Evolutionary conservation across 2,888 invertebrate genomes (phyloP), one percentile per base, ranked within the genome.

Genomic region (Sinodicranocentrus sp.): DNA sequence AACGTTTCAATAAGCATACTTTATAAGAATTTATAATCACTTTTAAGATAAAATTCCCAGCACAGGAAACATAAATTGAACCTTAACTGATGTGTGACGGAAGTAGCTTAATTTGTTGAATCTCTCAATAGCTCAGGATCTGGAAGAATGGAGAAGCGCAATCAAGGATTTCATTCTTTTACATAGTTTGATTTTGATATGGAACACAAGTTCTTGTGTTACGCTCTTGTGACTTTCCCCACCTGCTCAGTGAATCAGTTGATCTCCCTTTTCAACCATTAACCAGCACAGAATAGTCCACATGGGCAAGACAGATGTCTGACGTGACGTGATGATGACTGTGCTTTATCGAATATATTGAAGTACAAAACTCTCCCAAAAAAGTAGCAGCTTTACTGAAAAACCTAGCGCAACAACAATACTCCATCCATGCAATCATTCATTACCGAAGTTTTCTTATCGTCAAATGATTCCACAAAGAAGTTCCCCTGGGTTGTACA

Each of bases 221-320:
- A 70, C 54, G 78, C 78, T 78, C 70, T 61, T 52, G 5, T 80
- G 65, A 72, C 79, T 80, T 80, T 80, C 43, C 79, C 23, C 72
- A 80, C 79, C 79, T 80, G 79, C 52, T 70, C 65, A 65, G 43
- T 39, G 21, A 39, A 8, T 65, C 21, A 43, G 21, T 65, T 65
- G 43, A 65, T 8, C 65, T 63, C 43, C 23, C 57, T 57, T 76
- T 39, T 52, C n/a, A n/a, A 39, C 48, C 48, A 48, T 48, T n/a
- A 25, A 23, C 21, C 67, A 33, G 33, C 48, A n/a, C 10, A 15
- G n/a, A 48, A 48, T n/a, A n/a, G n/a, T n/a, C n/a, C n/a, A n/a
- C n/a, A n/a, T n/a, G n/a, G 48, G n/a, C 10, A 10, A 48, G 65
- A 72, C 79, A 80, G 79, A 80, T 80, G 79, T 65, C 52, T 63